Evolutionary conservation across 1,140 invertebrate species (phyloP), one percentile per base, ranked within the genome.

Genomic region (Asbolus verrucosus): DNA sequence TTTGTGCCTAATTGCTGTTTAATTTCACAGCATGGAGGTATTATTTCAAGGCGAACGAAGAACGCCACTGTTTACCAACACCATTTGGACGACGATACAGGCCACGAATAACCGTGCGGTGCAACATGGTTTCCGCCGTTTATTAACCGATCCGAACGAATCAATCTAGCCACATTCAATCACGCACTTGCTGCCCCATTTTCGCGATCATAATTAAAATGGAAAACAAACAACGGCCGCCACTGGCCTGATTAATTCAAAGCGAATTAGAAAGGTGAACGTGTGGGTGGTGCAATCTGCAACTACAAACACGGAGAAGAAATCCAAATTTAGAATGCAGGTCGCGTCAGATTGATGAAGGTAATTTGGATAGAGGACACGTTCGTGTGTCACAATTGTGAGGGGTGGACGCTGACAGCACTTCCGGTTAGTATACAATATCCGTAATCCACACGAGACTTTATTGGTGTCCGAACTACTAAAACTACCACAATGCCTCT

Each of bases 1-100:
- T 65, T 65, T 65, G 14, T 65, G 46, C 19, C 62, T 65, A 65
- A 65, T 65, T 65, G 38, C 62, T 65, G 62, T 65, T 65, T 41
- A 65, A 65, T 65, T 65, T 54, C 59, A 62, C 59, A 62, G 59
- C 59, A 31, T 62, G 46, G 46, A 54, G 46, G 46, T 54, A 54
- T 54, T 54, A 54, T 54, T 54, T 54, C 46, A 46, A 46, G 41
- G n/a, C n/a, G n/a, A n/a, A 46, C 41, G 46, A 54, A 27, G 46
- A 54, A 21, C 46, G 46, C 41, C 41, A 27, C 46, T 54, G 46
- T 54, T 54, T 54, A 27, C 46, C 21, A 54, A 54, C 46, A 46
- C 41, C 41, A 19, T 46, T 46, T 46, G 41, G 24, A 27, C 24
- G 41, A 21, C 41, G 41, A 46, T 46, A 46, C 41, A 46, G 24